Evolutionary conservation across 2,888 invertebrate genomes (phyloP).

Genomic region (Leptopilina myrica): DNA sequence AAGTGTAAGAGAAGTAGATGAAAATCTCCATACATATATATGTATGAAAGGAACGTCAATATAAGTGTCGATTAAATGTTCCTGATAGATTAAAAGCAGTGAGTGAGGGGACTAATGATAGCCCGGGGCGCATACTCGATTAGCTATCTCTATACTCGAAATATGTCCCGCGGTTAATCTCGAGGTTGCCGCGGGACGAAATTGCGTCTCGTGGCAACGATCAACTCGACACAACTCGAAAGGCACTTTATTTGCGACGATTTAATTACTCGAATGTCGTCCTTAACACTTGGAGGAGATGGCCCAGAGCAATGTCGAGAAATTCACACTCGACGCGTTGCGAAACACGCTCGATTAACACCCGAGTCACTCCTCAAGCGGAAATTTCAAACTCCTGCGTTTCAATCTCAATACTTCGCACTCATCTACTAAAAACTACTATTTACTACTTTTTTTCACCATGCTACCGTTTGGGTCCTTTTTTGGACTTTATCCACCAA

Average conservation of each 20-base stretch:
- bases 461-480: no score
- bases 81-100: no score
- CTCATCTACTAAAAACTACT: no score
- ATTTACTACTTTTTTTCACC: no score
- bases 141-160: no score
- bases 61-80: no score
- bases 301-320: constrained; percentile 42
- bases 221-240: constrained; percentile 53
- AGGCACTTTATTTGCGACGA: constrained; percentile 71
- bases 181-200: constrained; percentile 54
- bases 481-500: no score
- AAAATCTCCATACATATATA: background rate
- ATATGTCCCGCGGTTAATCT: constrained; percentile 58
- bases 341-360: constrained; percentile 38
- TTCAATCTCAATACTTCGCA: background rate
- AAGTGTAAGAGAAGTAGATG: no score
- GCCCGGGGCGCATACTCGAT: no score
- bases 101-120: no score
- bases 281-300: constrained; percentile 44
- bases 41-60: background rate
- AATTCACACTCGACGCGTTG: constrained; percentile 33
- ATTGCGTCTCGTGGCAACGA: constrained; percentile 56
- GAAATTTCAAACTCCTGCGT: background rate
- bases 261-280: constrained; percentile 72
- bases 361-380: constrained; percentile 25